Evolutionary conservation across 2,113 vertebrate genomes (phyloP).

Genomic region (Gasterosteus nipponicus): DNA sequence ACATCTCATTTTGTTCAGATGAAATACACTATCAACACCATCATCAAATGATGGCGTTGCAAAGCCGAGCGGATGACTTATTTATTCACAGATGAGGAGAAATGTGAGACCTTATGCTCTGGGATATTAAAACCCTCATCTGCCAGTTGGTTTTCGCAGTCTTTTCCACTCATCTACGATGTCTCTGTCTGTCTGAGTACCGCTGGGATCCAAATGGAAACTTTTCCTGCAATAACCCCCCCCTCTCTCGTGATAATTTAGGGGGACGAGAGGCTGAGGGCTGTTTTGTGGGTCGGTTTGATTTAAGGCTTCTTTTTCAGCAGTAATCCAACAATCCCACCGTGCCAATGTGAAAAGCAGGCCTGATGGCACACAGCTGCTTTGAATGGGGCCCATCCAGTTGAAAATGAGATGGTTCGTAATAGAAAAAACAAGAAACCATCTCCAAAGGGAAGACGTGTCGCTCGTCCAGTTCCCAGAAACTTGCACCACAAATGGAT

Average conservation of each 20-base stretch:
- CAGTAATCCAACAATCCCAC: constrained; percentile 55
- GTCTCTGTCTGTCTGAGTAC: constrained; percentile 35
- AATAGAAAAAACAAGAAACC: constrained; percentile 37
- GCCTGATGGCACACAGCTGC: constrained; percentile 78
- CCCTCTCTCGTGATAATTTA: constrained; percentile 64
- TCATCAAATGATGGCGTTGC: neutral
- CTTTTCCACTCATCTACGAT: constrained; percentile 25
- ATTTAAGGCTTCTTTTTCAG: constrained; percentile 54
- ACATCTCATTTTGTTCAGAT: constrained; percentile 2
- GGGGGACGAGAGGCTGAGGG: constrained; percentile 40
- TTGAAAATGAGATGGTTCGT: constrained; percentile 67
- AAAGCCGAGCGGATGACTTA: constrained; percentile 7
- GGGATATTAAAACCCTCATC: constrained; percentile 41
- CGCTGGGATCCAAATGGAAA: constrained; percentile 69
- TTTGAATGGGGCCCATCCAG: constrained; percentile 57
- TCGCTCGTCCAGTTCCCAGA: constrained; percentile 61
- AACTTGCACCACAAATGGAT: constrained; percentile 57
- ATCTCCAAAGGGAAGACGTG: constrained; percentile 33
- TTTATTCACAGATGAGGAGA: constrained; percentile 30
- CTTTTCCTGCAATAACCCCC: constrained; percentile 43
- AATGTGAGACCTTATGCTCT: constrained; percentile 15
- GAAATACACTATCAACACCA: neutral
- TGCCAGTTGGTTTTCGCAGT: constrained; percentile 43
- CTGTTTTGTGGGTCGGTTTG: constrained; percentile 56
- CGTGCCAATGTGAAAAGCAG: constrained; percentile 57